A percentile compares a stretch with the other conserved stretches of the same genome.
Conservation (phyloP, 2,888 invertebrate genomes). For the Hydriomena furcata region DNA sequence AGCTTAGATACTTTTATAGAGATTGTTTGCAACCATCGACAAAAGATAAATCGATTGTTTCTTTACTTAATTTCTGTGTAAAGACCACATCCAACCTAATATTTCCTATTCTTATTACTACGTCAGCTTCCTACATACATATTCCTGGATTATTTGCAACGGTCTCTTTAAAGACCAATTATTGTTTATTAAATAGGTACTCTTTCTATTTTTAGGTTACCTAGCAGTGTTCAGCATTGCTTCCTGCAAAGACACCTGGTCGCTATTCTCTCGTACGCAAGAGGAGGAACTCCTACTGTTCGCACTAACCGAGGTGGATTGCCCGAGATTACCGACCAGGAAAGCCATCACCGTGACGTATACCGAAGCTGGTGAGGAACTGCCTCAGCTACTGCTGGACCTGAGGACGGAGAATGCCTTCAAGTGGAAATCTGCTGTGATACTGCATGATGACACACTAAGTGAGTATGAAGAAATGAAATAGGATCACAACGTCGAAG, state of each 20-base stretch:
- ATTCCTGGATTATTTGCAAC: too few relatives aligned
- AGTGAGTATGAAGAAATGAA: constrained; percentile 81
- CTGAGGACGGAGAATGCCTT: constrained; percentile 86
- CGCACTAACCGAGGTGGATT: constrained; percentile 91
- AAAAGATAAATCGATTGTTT: too few relatives aligned
- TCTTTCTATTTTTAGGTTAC: too few relatives aligned
- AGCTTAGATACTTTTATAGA: too few relatives aligned
- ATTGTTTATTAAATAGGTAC: too few relatives aligned
- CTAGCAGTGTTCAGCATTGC: constrained; percentile 89
- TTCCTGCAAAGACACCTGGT: constrained; percentile 90
- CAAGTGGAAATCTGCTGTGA: constrained; percentile 88
- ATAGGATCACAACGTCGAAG: too few relatives aligned
- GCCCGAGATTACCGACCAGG: constrained; percentile 87
- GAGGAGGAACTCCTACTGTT: constrained; percentile 87
- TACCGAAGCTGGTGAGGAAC: constrained; percentile 87
- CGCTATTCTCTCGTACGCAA: constrained; percentile 84
- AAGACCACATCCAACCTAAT: too few relatives aligned
- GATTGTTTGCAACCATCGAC: too few relatives aligned
- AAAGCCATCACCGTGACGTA: constrained; percentile 89
- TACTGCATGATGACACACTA: constrained; percentile 89
- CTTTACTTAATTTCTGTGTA: too few relatives aligned
- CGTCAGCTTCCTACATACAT: too few relatives aligned
- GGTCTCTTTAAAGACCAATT: too few relatives aligned
- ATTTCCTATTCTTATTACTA: too few relatives aligned
- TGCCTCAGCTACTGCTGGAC: constrained; percentile 91